Evolutionary conservation across 2,113 vertebrate genomes (phyloP).

Genomic region (Sturnira hondurensis): DNA sequence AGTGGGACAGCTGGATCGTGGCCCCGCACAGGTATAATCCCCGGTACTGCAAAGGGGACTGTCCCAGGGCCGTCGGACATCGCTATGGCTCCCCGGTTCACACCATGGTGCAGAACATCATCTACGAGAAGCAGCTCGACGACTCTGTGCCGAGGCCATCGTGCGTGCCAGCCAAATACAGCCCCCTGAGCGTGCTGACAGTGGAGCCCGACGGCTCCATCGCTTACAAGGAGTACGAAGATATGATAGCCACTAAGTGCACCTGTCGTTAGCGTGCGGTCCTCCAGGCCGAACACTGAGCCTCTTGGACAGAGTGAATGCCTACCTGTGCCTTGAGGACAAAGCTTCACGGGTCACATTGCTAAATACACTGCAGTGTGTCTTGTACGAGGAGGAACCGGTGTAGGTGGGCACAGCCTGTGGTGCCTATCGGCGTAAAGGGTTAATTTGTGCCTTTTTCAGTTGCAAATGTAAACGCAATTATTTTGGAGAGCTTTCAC

Average conservation of each 20-base stretch:
- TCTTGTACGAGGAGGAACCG: background rate
- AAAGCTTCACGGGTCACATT: background rate
- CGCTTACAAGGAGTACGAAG: conserved; percentile 92
- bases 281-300: background rate
- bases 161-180: conserved; percentile 92
- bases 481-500: background rate
- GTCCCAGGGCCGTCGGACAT: conserved; percentile 87
- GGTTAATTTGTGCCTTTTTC: background rate
- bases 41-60: conserved; percentile 92
- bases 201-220: conserved; percentile 92
- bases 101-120: conserved; percentile 94
- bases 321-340: background rate
- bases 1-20: conserved; percentile 94
- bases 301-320: background rate
- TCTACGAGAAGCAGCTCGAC: conserved; percentile 90
- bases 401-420: background rate
- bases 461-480: background rate
- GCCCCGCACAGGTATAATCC: conserved; percentile 93
- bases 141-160: conserved; percentile 88
- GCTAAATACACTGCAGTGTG: background rate
- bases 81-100: conserved; percentile 93
- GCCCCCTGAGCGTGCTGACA: conserved; percentile 91
- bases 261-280: conserved; percentile 87
- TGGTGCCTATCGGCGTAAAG: background rate
- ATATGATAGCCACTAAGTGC: conserved; percentile 95